phyloP scores from a whole-genome alignment of 2,113 vertebrate species.

The Hipposideros armiger region DNA sequence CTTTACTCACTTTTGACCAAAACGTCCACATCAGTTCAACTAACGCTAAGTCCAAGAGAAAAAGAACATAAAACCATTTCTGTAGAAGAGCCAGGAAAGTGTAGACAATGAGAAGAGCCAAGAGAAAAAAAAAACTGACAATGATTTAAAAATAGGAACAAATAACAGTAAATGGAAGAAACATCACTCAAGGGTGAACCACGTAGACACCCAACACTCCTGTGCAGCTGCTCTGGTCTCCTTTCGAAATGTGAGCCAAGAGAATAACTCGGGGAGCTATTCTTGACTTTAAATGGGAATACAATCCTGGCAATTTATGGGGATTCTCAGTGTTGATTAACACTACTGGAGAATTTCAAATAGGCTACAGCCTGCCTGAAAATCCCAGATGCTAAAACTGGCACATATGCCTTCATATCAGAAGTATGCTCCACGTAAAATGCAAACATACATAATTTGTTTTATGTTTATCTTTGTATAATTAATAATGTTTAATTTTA shows the following conservation, averaged over 20 bases:
- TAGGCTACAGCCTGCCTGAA: constrained; percentile 52
- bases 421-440: neutral
- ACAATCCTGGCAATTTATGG: constrained; percentile 21
- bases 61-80: neutral
- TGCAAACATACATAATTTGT: neutral
- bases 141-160: constrained; percentile 69
- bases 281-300: constrained; percentile 58
- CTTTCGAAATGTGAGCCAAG: constrained; percentile 51
- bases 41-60: constrained; percentile 22
- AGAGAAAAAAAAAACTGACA: constrained; percentile 30
- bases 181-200: neutral
- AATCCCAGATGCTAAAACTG: constrained; percentile 62
- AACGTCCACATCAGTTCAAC: neutral
- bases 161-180: constrained; percentile 55
- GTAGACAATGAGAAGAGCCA: constrained; percentile 40
- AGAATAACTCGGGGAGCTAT: constrained; percentile 63
- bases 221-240: constrained; percentile 60
- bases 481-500: neutral
- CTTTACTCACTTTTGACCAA: constrained; percentile 17
- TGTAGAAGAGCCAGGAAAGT: constrained; percentile 17
- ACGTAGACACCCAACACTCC: constrained; percentile 4
- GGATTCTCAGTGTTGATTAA: constrained; percentile 11
- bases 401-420: neutral
- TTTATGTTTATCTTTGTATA: constrained; percentile 7
- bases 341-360: constrained; percentile 36